Percentiles rank a stretch among this genome's conserved stretches.
These are phyloP conservation scores for Bombus waltoni DNA, from an alignment of 1,140 invertebrate genomes.

Conservation along the genomic window DNA sequence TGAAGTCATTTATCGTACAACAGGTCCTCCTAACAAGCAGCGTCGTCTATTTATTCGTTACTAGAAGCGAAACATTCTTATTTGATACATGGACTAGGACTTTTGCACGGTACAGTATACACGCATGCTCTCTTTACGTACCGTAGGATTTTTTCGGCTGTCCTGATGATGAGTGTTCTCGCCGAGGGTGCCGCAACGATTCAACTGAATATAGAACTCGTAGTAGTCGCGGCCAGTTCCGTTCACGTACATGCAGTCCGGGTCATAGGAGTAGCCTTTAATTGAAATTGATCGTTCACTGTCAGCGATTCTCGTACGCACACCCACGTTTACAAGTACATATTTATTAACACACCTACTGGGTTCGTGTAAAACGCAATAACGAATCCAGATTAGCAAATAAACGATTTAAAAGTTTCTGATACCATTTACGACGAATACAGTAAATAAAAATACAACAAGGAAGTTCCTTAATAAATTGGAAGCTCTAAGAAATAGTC, in stretches of 20 bases:
- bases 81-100: neutral
- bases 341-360: neutral
- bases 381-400: neutral
- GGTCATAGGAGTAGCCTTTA: constrained; percentile 95
- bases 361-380: too few relatives aligned
- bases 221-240: constrained; percentile 95
- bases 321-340: neutral
- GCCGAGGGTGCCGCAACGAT: constrained; percentile 94
- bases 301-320: neutral
- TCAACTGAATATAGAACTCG: constrained; percentile 96
- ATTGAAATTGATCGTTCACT: constrained; percentile 74
- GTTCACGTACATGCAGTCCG: constrained; percentile 97
- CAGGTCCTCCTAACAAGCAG: neutral
- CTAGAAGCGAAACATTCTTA: neutral
- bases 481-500: too few relatives aligned
- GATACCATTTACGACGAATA: too few relatives aligned
- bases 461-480: too few relatives aligned
- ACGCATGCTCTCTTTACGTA: constrained; percentile 80
- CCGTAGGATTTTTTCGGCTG: constrained; percentile 92
- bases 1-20: too few relatives aligned
- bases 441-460: too few relatives aligned
- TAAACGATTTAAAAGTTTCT: neutral
- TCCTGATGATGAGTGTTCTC: constrained; percentile 94
- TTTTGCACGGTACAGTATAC: neutral
- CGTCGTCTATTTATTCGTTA: neutral